Percentiles rank a stretch among this genome's conserved stretches.
phyloP scores from a whole-genome alignment of 2,113 vertebrate species.

The Corythaixoides concolor region DNA sequence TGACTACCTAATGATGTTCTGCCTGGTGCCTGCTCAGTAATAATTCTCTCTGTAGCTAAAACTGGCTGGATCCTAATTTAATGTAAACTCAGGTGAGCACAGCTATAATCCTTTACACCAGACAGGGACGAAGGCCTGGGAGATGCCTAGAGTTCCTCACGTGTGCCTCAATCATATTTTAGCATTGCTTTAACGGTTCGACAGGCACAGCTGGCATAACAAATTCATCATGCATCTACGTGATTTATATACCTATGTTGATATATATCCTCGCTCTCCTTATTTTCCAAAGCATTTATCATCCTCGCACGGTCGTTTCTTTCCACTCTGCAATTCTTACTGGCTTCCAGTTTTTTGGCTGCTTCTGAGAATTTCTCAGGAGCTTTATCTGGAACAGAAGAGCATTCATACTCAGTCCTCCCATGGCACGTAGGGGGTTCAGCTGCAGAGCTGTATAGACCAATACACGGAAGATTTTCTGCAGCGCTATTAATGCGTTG shows the following conservation, averaged over 20 bases:
- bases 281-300: constrained; percentile 22
- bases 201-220: constrained; percentile 15
- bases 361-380: background rate
- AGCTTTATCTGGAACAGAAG: background rate
- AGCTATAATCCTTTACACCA: background rate
- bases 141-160: background rate
- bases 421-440: background rate
- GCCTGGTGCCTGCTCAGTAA: background rate
- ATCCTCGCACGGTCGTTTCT: constrained; percentile 18
- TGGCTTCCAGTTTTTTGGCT: background rate
- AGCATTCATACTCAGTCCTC: background rate
- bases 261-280: background rate
- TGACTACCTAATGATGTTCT: background rate
- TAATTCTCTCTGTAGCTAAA: background rate
- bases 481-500: rapidly evolving
- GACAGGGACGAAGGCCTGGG: background rate
- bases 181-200: constrained; percentile 7
- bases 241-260: constrained; percentile 35
- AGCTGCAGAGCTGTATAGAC: background rate
- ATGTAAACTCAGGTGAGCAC: background rate
- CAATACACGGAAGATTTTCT: rapidly evolving
- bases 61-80: background rate
- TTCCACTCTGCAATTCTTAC: background rate
- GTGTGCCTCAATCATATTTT: constrained; percentile 20
- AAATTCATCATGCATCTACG: background rate